Percentiles rank a stretch among this genome's conserved stretches.
Conservation (phyloP, 2,113 vertebrate genomes). For the Accipiter virgatus region DNA sequence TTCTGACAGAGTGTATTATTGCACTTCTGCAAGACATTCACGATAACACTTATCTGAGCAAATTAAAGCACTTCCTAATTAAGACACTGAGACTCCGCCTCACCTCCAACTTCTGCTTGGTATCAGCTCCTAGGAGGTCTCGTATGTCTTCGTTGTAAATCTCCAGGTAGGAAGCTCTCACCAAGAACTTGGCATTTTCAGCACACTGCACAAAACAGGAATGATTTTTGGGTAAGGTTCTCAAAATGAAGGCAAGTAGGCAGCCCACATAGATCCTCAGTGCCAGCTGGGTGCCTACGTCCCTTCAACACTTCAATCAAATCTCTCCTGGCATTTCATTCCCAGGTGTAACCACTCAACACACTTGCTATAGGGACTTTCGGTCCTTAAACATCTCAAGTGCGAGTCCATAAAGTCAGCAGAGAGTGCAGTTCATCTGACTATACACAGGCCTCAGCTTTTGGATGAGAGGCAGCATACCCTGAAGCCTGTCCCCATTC, state of each 20-base stretch:
- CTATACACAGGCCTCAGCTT: not conserved
- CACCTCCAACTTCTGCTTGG: constrained; percentile 91
- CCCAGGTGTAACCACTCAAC: not conserved
- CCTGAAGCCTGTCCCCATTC: not conserved
- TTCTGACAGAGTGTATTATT: not conserved
- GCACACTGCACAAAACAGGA: constrained; percentile 75
- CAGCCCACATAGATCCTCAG: not conserved
- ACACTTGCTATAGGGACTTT: not conserved
- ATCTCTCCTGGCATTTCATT: not conserved
- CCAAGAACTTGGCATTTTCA: constrained; percentile 86
- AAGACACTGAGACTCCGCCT: not conserved
- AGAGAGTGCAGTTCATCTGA: not conserved
- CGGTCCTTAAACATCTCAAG: not conserved
- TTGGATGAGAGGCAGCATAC: not conserved
- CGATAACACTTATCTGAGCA: not conserved
- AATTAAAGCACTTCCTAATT: not conserved
- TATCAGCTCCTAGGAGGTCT: constrained; percentile 85
- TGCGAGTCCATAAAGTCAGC: fast-evolving
- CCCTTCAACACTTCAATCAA: not conserved
- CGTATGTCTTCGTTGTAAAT: constrained; percentile 88
- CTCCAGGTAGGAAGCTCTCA: constrained; percentile 88
- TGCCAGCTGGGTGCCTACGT: not conserved
- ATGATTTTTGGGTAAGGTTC: not conserved
- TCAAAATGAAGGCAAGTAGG: not conserved
- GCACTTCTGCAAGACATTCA: not conserved